Percentiles rank a stretch among this genome's conserved stretches.
Evolutionary conservation across 2,888 invertebrate genomes (phyloP).

Genomic region (Hirtodrosophila histrioides): DNA sequence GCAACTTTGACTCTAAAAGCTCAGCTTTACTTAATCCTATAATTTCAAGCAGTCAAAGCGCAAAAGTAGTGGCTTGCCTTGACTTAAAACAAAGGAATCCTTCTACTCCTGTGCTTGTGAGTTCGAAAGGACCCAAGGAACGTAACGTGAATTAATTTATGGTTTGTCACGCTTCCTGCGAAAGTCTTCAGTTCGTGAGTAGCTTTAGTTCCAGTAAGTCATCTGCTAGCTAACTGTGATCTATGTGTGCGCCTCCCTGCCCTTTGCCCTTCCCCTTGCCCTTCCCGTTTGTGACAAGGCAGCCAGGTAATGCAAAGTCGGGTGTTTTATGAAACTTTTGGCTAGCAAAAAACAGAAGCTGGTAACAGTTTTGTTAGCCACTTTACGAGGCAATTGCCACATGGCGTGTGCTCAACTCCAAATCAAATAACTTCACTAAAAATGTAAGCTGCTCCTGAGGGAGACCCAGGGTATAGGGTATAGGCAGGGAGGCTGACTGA

Average conservation of each 20-base stretch:
- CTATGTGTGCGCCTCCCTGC: conserved; percentile 23
- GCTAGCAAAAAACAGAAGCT: conserved; percentile 4
- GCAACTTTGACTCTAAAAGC: too few species aligned
- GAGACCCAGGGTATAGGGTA: neutral
- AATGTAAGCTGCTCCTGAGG: conserved; percentile 48
- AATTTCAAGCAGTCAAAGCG: too few species aligned
- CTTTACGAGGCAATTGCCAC: conserved; percentile 58
- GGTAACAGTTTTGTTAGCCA: conserved; percentile 52
- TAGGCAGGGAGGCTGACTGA: too few species aligned
- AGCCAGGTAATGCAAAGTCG: conserved; percentile 39
- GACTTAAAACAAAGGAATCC: too few species aligned
- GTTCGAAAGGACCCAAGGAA: conserved; percentile 9
- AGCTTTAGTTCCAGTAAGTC: conserved; percentile 48
- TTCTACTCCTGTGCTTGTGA: neutral
- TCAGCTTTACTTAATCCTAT: too few species aligned
- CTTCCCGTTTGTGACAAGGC: conserved; percentile 9
- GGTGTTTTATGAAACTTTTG: conserved; percentile 47
- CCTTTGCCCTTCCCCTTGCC: neutral
- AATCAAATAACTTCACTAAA: conserved; percentile 71
- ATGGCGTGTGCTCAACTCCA: conserved; percentile 44
- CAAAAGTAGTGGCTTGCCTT: too few species aligned
- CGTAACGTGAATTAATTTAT: conserved; percentile 36
- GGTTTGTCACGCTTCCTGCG: conserved; percentile 12
- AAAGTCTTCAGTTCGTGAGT: neutral
- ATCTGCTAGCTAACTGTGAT: conserved; percentile 55